Evolutionary conservation across 1,140 invertebrate genomes (phyloP).

Genomic region (Orius insidiosus): DNA sequence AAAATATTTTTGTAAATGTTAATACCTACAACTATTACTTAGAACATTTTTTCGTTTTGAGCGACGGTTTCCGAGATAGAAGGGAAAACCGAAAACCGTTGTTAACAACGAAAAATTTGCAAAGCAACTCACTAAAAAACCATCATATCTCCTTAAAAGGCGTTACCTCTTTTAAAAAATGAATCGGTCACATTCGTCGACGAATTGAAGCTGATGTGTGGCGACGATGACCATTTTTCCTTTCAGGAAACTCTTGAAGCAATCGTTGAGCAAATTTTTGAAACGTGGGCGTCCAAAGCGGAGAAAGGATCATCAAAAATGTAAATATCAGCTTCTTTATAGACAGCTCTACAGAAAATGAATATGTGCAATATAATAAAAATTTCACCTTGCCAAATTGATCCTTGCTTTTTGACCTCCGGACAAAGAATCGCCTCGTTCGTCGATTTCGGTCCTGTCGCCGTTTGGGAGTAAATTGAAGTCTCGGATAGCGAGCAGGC

Average conservation of each 20-base stretch:
- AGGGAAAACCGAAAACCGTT: too few relatives aligned
- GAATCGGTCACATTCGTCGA: slow-evolving; percentile 23
- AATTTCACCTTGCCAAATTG: slow-evolving; percentile 27
- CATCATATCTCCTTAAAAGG: too few relatives aligned
- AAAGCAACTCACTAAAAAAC: too few relatives aligned
- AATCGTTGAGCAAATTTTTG: slow-evolving; percentile 64
- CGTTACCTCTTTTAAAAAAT: slow-evolving; percentile 5
- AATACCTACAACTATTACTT: too few relatives aligned
- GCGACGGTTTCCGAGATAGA: too few relatives aligned
- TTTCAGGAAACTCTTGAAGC: slow-evolving; percentile 43
- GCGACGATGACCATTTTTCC: slow-evolving; percentile 60
- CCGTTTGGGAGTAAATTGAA: slow-evolving; percentile 39
- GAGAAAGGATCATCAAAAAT: slow-evolving; percentile 67
- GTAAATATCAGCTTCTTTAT: slow-evolving; percentile 49
- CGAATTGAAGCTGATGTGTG: slow-evolving; percentile 73
- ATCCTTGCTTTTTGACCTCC: slow-evolving; percentile 59
- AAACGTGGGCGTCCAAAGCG: slow-evolving; percentile 65
- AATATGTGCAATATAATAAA: too few relatives aligned
- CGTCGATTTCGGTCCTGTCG: slow-evolving; percentile 64
- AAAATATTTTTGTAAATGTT: too few relatives aligned
- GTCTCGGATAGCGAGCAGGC: slow-evolving; percentile 41
- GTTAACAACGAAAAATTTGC: too few relatives aligned
- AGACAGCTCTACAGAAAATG: slow-evolving; percentile 22
- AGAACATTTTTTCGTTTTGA: too few relatives aligned
- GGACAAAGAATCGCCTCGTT: slow-evolving; percentile 49